A percentile compares a stretch with the other conserved stretches of the same genome.
These are phyloP conservation scores for Thelaira solivaga DNA, from an alignment of 2,888 invertebrate genomes.

Conservation along the genomic window DNA sequence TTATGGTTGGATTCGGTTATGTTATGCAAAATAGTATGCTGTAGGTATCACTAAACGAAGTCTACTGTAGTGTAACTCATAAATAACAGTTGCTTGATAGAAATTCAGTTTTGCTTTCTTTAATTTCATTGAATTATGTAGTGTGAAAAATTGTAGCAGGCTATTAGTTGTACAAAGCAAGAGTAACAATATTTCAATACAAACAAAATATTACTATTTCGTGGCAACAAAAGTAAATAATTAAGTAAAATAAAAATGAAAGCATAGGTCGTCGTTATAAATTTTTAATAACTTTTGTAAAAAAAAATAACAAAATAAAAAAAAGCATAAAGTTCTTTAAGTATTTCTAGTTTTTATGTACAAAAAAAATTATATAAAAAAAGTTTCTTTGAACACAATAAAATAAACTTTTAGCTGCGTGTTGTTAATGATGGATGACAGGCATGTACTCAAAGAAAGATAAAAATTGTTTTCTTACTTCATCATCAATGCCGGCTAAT, in stretches of 20 bases:
- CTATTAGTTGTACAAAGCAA: too few species aligned
- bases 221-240: too few species aligned
- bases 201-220: conserved; percentile 12
- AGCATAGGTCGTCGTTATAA: neutral
- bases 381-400: neutral
- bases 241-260: too few species aligned
- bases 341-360: neutral
- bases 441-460: conserved; percentile 12
- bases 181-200: too few species aligned
- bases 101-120: too few species aligned
- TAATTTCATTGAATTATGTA: too few species aligned
- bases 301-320: neutral
- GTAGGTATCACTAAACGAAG: too few species aligned
- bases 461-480: neutral
- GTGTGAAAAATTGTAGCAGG: conserved; percentile 23
- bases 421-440: conserved; percentile 30
- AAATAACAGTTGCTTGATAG: too few species aligned
- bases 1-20: too few species aligned
- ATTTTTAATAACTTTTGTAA: conserved; percentile 17
- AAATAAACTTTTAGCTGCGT: conserved; percentile 22
- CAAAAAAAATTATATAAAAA: neutral
- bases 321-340: conserved; percentile 8
- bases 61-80: too few species aligned
- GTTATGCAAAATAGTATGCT: too few species aligned
- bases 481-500: neutral